Evolutionary conservation across 2,888 invertebrate species (phyloP).

Genomic region (Adineta ricciae): DNA sequence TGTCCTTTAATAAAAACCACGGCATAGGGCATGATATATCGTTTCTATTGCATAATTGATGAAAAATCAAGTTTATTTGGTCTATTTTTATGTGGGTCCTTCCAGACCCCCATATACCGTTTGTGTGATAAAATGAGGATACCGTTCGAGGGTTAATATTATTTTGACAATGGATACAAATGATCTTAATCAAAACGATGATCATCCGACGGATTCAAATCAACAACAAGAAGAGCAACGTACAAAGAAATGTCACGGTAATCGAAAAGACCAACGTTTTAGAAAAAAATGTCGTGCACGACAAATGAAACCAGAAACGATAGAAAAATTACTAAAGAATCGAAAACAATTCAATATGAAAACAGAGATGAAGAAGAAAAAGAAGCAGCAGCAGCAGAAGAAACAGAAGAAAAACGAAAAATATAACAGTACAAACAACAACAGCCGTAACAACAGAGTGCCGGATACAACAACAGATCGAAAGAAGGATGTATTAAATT

Average conservation of each 20-base stretch:
- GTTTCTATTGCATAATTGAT: no score
- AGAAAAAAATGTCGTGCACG: neutral
- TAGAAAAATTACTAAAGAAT: neutral
- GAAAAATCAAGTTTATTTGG: no score
- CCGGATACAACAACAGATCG: neutral
- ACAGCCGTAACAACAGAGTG: neutral
- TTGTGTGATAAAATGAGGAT: no score
- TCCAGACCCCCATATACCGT: no score
- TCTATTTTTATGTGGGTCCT: no score
- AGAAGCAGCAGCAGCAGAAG: accelerated
- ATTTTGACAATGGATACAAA: no score
- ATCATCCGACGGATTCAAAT: no score
- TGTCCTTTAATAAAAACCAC: no score
- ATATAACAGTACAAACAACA: neutral
- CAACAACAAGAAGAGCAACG: neutral
- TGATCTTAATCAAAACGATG: no score
- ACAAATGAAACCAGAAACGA: neutral
- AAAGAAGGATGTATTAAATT: neutral
- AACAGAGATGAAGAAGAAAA: neutral
- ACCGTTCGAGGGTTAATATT: no score
- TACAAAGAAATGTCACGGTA: neutral
- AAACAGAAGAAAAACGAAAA: neutral
- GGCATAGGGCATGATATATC: no score
- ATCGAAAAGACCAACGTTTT: neutral
- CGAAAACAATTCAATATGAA: no score